These are phyloP conservation scores for Camponotus floridanus DNA, from an alignment of 1,140 invertebrate genomes.

Conservation along the genomic window DNA sequence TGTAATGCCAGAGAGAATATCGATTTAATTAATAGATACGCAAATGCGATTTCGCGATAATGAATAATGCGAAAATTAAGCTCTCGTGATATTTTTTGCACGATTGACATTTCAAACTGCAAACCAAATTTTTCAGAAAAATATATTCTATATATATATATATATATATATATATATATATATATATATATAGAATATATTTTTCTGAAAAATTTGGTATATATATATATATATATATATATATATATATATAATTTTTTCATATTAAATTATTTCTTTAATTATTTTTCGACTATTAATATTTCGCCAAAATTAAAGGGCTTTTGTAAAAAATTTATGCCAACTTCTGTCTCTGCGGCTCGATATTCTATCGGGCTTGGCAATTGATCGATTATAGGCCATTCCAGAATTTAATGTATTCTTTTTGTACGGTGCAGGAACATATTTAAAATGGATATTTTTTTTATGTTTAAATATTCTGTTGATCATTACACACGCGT, in stretches of 20 bases:
- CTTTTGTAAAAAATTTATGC: background rate
- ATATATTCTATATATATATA: background rate
- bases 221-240: background rate
- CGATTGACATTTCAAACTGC: slow-evolving; percentile 6
- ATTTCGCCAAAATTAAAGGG: slow-evolving; percentile 9
- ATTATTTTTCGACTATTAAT: background rate
- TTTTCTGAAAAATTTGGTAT: no score
- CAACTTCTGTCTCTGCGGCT: background rate
- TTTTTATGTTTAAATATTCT: slow-evolving; percentile 59
- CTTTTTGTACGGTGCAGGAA: slow-evolving; percentile 15
- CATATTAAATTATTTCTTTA: slow-evolving; percentile 24
- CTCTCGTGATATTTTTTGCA: slow-evolving; percentile 35
- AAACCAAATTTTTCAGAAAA: background rate
- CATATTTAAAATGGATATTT: slow-evolving; percentile 53
- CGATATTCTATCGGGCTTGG: slow-evolving; percentile 41
- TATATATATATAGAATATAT: no score
- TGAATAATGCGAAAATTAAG: slow-evolving; percentile 56
- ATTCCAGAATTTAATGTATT: slow-evolving; percentile 65
- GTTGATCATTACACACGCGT: slow-evolving; percentile 57
- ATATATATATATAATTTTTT: no score
- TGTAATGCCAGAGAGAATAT: slow-evolving; percentile 51
- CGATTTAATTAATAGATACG: slow-evolving; percentile 54
- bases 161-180: background rate
- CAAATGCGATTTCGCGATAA: slow-evolving; percentile 42
- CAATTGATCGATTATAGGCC: background rate